Base-by-base conservation (phyloP, 2,888 invertebrate genomes). In the Tiphia femorata region DNA sequence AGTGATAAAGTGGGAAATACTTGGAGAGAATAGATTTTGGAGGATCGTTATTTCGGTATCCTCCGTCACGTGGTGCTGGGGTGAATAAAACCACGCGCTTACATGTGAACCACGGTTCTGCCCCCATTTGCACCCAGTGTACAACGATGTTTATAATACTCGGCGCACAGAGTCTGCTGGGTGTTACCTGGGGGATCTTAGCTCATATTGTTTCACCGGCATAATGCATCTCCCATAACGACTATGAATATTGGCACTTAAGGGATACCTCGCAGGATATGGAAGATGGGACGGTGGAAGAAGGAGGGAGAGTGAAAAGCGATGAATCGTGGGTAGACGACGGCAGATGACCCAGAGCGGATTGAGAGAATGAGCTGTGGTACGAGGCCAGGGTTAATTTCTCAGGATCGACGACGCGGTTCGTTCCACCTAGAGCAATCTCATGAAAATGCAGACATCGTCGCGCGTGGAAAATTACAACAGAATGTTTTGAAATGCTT, bases 231-330 rank as follows among this genome's bases (percentile, higher is more conserved):
- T 56, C 42, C 17, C 21, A 30, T 41, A 49, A 40, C 51, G 33
- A 50, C 49, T 40, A 33, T 49, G 49, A 64, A 54, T 58, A 62
- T 57, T n/a, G 53, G 41, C 60, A 67, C 55, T 67, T 57, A 58
- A 70, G n/a, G n/a, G 64, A 61, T 68, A 64, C 54, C 51, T 58
- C 46, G 46, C 14, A 23, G 12, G 30, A 30, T 3, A 16, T 43
- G 37, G 40, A 46, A 43, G 33, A n/a, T n/a, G 3, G 47, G 49
- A 16, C 12, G 37, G 29, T 35, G 21, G 7, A n/a, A 6, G 19
- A 38, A 6, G 7, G 38, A 38, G 20, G 10, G 38, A 38, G 37
- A 10, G n/a, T 14, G 14, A 17, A 37, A 19, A 16, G 14, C 19
- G 17, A 42, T 21, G 4, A 10, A n/a, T 20, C 42, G n/a, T n/a